Evolutionary conservation across 2,888 invertebrate species (phyloP), one percentile per base, ranked within the genome.

Genomic region (Microctonus aethiopoides): DNA sequence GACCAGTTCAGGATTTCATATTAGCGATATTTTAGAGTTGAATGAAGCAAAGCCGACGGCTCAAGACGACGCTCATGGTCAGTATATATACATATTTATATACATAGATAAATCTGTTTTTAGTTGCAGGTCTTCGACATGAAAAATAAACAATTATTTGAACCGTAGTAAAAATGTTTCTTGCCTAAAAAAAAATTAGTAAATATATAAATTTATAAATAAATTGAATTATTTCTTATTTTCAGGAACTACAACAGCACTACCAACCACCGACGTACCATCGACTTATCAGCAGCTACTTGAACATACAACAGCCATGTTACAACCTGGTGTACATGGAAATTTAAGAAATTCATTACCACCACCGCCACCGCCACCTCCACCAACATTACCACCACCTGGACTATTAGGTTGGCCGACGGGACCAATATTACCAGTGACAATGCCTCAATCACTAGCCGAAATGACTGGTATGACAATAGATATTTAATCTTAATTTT

Each of bases 21-120:
- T 97, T 81, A 95, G 96, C 79, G 97, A 97, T 86, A 97, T 97
- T 82, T 89, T 97, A 81, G 96, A 97, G 79, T 89, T 97, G 79
- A 96, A 96, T 81, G 94, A 94, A 77, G 89, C 89, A 0, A 86
- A 86, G 51, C 84, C 84, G 29, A 75, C 73, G 20, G 75, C 79
- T 3, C 77, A 78, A 41, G 85, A 86, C 26, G 86, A 85, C 11
- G 61, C 77, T 0, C 83, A 81, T 80, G 84, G 86, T 86, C 72
- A 74, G 72, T 67, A 2, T 13, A 59, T n/a, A 9, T n/a, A n/a
- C n/a, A n/a, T n/a, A n/a, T 57, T 26, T 5, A 39, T n/a, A n/a
- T 2, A n/a, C n/a, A 3, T 22, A 22, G 4, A 9, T 20, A 46
- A 61, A 36, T 7, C 10, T 16, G 4, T 22, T 20, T 54, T 62